Percentiles rank a stretch among this genome's conserved stretches.
Conservation (phyloP, 2,888 invertebrate species). For the Coelogynopora nodosa region DNA sequence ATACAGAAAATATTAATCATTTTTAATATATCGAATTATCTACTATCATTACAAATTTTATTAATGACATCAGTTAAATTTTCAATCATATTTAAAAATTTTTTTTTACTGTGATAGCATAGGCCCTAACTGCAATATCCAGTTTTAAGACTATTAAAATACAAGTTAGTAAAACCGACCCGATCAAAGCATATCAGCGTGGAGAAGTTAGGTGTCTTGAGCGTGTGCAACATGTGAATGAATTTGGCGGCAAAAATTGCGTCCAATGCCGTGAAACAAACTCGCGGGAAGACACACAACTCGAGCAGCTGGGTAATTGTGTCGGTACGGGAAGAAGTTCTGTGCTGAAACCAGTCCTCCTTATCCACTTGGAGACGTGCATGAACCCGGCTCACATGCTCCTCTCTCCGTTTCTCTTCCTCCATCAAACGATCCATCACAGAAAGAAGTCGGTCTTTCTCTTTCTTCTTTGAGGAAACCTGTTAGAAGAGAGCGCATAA, state of each 20-base stretch:
- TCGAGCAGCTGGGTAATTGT: conserved; percentile 93
- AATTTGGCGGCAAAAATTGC: conserved; percentile 95
- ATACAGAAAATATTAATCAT: no score
- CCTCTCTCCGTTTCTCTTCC: conserved; percentile 84
- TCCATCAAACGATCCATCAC: conserved; percentile 87
- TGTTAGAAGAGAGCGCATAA: not conserved
- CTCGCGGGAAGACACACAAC: conserved; percentile 90
- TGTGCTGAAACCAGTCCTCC: conserved; percentile 60
- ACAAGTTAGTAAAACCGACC: no score
- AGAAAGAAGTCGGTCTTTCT: conserved; percentile 81
- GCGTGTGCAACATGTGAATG: conserved; percentile 85
- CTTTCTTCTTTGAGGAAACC: conserved; percentile 72
- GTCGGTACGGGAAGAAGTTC: conserved; percentile 87
- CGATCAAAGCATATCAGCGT: conserved; percentile 93
- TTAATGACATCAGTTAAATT: no score
- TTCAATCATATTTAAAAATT: no score
- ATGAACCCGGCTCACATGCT: conserved; percentile 84
- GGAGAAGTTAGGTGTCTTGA: conserved; percentile 92
- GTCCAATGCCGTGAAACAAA: conserved; percentile 90
- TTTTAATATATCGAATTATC: no score
- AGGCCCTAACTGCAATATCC: no score
- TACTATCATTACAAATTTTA: no score
- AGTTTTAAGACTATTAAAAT: no score
- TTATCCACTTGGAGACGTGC: conserved; percentile 65
- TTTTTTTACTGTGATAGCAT: no score